These are phyloP conservation scores for Mechanitis mazaeus DNA, from an alignment of 2,888 invertebrate genomes.

Conservation along the genomic window DNA sequence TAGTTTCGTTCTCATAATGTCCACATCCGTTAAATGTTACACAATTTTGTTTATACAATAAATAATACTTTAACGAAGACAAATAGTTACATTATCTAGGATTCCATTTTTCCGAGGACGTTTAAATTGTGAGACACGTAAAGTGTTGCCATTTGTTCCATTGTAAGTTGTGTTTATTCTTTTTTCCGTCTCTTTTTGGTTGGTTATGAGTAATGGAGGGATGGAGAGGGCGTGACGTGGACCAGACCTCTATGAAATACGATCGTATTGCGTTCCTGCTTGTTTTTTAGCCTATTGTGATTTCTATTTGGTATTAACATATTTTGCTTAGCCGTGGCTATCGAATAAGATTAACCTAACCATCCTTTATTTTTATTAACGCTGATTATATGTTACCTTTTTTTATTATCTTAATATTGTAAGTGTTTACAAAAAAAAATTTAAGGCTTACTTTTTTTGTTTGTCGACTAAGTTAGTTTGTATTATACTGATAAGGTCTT, in stretches of 20 bases:
- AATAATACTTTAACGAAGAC: conserved; percentile 56
- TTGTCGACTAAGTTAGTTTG: too few relatives aligned
- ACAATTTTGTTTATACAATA: conserved; percentile 9
- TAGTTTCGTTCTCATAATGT: not conserved
- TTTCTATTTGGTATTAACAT: conserved; percentile 22
- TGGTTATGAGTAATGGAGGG: conserved; percentile 63
- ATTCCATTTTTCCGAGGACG: conserved; percentile 57
- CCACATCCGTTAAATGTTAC: conserved; percentile 5
- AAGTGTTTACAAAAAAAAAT: too few relatives aligned
- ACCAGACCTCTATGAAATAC: conserved; percentile 50
- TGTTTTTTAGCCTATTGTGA: conserved; percentile 47
- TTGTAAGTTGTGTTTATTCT: conserved; percentile 65
- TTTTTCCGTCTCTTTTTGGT: conserved; percentile 52
- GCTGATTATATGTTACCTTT: too few relatives aligned
- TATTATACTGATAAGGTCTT: too few relatives aligned
- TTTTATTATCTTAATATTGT: too few relatives aligned
- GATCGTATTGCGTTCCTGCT: conserved; percentile 46
- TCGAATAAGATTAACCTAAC: not conserved
- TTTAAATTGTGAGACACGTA: conserved; percentile 67
- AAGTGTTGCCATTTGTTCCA: conserved; percentile 67
- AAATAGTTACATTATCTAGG: conserved; percentile 61
- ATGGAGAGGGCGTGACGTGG: conserved; percentile 47
- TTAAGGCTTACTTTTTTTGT: too few relatives aligned
- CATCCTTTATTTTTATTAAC: too few relatives aligned
- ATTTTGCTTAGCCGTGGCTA: not conserved